Evolutionary conservation across 1,140 invertebrate genomes (phyloP).

Genomic region (Nasonia longicornis): DNA sequence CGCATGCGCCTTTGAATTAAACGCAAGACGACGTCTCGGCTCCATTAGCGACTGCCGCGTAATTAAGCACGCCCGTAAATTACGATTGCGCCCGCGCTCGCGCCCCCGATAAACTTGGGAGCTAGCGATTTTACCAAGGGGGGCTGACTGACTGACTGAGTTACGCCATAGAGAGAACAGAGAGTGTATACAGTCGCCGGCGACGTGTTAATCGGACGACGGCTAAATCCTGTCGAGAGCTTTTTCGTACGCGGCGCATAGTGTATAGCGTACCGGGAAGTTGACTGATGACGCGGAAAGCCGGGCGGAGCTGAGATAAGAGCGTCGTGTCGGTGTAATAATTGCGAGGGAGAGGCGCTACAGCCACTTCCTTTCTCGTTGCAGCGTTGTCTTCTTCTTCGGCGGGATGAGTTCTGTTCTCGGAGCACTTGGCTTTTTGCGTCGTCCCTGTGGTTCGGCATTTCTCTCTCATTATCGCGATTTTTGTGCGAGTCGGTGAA

Average conservation of each 20-base stretch:
- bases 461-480: no score
- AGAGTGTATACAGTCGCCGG: no score
- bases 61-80: constrained; percentile 58
- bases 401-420: background rate
- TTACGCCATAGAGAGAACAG: background rate
- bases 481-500: no score
- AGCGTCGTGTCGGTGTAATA: background rate
- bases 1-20: constrained; percentile 52
- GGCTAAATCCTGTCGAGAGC: background rate
- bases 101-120: constrained; percentile 48
- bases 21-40: constrained; percentile 47
- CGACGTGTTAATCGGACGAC: background rate
- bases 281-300: background rate
- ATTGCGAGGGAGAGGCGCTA: background rate
- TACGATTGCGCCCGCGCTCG: constrained; percentile 47
- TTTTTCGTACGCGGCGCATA: background rate
- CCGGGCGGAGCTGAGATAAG: background rate
- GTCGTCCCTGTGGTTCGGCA: background rate
- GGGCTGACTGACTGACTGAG: background rate
- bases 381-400: background rate
- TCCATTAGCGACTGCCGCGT: constrained; percentile 57
- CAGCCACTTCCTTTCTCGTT: background rate
- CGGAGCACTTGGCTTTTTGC: background rate
- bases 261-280: background rate
- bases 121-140: background rate